These are phyloP conservation scores for Pheosia gnoma DNA, from an alignment of 2,888 invertebrate species.

Conservation along the genomic window DNA sequence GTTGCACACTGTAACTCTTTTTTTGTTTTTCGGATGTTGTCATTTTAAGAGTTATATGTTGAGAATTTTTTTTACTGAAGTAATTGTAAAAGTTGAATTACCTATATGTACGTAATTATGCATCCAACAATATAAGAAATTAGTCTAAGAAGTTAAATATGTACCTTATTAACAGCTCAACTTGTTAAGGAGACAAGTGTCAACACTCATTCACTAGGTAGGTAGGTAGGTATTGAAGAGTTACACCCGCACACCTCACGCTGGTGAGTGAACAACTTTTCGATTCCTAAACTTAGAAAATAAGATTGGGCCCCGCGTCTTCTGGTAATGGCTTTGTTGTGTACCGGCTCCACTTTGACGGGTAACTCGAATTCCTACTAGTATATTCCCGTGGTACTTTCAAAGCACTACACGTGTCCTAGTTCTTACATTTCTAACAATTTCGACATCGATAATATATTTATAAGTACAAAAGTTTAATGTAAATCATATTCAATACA, in stretches of 20 bases:
- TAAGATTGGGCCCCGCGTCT: slow-evolving; percentile 40
- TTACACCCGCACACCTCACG: slow-evolving; percentile 36
- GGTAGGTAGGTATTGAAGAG: slow-evolving; percentile 17
- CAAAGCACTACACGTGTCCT: slow-evolving; percentile 55
- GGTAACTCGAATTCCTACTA: slow-evolving; percentile 58
- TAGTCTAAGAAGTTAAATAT: too few species aligned
- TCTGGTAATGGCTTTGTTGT: slow-evolving; percentile 74
- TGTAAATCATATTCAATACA: slow-evolving; percentile 9
- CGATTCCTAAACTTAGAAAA: slow-evolving; percentile 64
- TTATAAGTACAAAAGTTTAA: slow-evolving; percentile 18
- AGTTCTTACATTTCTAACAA: slow-evolving; percentile 45
- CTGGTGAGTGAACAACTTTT: slow-evolving; percentile 51
- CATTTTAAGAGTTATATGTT: too few species aligned
- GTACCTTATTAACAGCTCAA: not conserved
- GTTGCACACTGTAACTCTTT: too few species aligned
- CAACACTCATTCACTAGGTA: slow-evolving; percentile 11
- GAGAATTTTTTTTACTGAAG: too few species aligned
- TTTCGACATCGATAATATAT: slow-evolving; percentile 25
- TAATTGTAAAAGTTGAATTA: too few species aligned
- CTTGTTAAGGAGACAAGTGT: not conserved
- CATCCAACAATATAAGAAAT: too few species aligned
- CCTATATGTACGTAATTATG: too few species aligned
- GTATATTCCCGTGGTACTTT: slow-evolving; percentile 61
- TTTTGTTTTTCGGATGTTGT: too few species aligned
- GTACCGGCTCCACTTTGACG: slow-evolving; percentile 61